Evolutionary conservation across 2,888 invertebrate species (phyloP).

Genomic region (Trilocha varians): DNA sequence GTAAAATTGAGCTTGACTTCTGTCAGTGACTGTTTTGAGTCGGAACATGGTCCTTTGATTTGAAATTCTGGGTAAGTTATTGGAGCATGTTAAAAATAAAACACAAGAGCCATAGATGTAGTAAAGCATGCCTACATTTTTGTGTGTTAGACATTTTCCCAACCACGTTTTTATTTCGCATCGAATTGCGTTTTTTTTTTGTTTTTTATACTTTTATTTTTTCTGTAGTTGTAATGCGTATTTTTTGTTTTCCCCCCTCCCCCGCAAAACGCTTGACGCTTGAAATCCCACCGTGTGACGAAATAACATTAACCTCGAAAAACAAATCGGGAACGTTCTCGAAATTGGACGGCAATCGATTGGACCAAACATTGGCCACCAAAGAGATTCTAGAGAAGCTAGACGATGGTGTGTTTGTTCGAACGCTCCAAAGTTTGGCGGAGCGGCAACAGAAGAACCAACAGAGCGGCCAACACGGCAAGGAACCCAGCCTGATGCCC

Average conservation of each 20-base stretch:
- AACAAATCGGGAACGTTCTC: conserved; percentile 18
- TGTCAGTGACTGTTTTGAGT: not conserved
- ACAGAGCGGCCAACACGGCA: conserved; percentile 61
- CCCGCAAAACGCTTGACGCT: conserved; percentile 70
- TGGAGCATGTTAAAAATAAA: conserved; percentile 29
- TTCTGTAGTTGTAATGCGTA: conserved; percentile 73
- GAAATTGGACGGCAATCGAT: conserved; percentile 15
- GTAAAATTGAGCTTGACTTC: too few species aligned
- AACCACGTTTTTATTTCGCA: conserved; percentile 40
- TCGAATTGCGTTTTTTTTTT: conserved; percentile 19
- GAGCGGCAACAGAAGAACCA: conserved; percentile 68
- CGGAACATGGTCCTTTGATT: not conserved
- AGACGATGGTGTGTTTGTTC: conserved; percentile 70
- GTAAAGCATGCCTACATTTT: conserved; percentile 47
- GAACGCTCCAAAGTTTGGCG: conserved; percentile 71
- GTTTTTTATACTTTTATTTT: conserved; percentile 37
- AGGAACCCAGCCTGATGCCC: conserved; percentile 94
- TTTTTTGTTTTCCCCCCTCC: conserved; percentile 66
- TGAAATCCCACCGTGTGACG: conserved; percentile 66
- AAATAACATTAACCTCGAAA: conserved; percentile 24
- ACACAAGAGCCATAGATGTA: conserved; percentile 63
- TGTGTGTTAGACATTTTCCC: conserved; percentile 71
- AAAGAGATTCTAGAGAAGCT: conserved; percentile 68
- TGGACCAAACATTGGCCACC: conserved; percentile 35
- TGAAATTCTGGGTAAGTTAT: conserved; percentile 27